Evolutionary conservation across 2,797 vertebrate genomes (phyloP), one percentile per base, ranked within the genome.

Genomic region (Melanotaenia boesemani): DNA sequence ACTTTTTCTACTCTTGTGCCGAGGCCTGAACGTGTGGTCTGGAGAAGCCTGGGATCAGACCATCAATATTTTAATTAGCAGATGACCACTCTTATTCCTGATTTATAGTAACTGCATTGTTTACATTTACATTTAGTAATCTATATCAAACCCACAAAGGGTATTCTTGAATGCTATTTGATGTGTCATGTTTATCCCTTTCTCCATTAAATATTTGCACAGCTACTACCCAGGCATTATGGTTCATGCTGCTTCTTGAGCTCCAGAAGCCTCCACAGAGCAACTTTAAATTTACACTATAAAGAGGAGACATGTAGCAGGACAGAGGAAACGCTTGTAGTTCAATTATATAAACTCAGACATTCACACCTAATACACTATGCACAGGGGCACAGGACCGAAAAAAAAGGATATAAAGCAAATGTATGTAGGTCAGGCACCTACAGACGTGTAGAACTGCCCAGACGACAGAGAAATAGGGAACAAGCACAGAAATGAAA

Each of bases 91-190:
- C 16, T 46, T 46, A 48, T 6, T 20, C 15, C 18, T 52, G n/a
- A 24, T 52, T 55, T 16, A 15, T 13, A 28, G 11, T 13, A 13
- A 28, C 24, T 12, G n/a, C n/a, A n/a, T 55, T 10, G 44, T 65
- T 70, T 66, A n/a, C 50, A 20, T 65, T 70, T 66, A n/a, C 50
- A 20, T 59, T 46, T 24, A 37, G 12, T 50, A 50, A 24, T 26
- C 55, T 44, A 18, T 52, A 1, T n/a, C 4, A 26, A 71, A 57
- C 18, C 10, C 48, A 44, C 0, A 46, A 32, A 36, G 37, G 57
- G 34, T 26, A 4, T 1, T 7, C 5, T 32, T n/a, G 61, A 59
- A 48, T 34, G 13, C 13, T 22, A 4, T 63, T 28, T 32, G 32
- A 62, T 15, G 18, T 20, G 26, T 13, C 0, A 16, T 22, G 57